Evolutionary conservation across 2,797 vertebrate species (phyloP).

Genomic region (Atherinosoma microstoma): DNA sequence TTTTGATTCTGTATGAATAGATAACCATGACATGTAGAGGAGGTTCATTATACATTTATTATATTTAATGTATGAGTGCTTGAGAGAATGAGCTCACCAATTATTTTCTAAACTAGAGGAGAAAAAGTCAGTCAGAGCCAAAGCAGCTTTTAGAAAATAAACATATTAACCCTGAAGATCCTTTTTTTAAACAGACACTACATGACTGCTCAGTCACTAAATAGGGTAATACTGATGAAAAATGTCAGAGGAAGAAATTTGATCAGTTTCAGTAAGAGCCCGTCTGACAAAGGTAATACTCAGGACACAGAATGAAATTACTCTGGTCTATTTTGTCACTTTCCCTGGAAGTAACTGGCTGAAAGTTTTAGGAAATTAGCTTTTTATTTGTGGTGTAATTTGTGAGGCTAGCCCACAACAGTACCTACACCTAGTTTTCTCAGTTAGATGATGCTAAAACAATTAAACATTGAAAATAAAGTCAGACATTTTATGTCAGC

Average conservation of each 20-base stretch:
- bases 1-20: slow-evolving; percentile 45
- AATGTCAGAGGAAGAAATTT: slow-evolving; percentile 45
- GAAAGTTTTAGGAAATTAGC: slow-evolving; percentile 2
- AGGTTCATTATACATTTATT: slow-evolving; percentile 70
- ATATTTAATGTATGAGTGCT: slow-evolving; percentile 63
- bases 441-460: neutral
- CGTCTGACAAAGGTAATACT: slow-evolving; percentile 50
- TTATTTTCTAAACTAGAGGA: slow-evolving; percentile 32
- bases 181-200: slow-evolving; percentile 56
- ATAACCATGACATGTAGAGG: slow-evolving; percentile 58
- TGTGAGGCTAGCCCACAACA: neutral
- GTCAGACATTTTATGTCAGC: neutral
- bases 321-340: slow-evolving; percentile 21
- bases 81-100: slow-evolving; percentile 36
- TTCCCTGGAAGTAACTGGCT: slow-evolving; percentile 5
- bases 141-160: slow-evolving; percentile 44
- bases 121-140: slow-evolving; percentile 12
- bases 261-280: slow-evolving; percentile 50
- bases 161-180: slow-evolving; percentile 46
- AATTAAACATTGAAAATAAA: neutral
- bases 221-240: slow-evolving; percentile 55
- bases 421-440: neutral
- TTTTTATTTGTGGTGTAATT: neutral
- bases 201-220: slow-evolving; percentile 50
- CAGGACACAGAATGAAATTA: slow-evolving; percentile 41